Base-by-base conservation (phyloP, 1,140 invertebrate genomes). In the Drosophila elegans region DNA sequence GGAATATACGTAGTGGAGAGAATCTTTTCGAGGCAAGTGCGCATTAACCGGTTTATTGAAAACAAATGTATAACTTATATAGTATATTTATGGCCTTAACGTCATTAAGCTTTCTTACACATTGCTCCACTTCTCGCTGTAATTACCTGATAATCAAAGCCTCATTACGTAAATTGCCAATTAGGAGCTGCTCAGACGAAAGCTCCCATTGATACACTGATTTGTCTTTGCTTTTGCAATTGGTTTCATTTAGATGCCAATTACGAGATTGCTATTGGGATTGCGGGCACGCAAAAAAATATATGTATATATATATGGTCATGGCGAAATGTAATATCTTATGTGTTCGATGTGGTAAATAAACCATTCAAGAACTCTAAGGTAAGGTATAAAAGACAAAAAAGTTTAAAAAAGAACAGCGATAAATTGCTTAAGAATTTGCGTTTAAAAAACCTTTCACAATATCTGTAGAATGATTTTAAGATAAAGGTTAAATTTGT, bases 91-190 rank as follows among this genome's bases (percentile, higher is more conserved):
- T 63, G 48, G 45, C 32, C 54, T 80, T 71, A 45, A 61, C 78
- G 78, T 80, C 78, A 81, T 77, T 51, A 48, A 27, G 57, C 69
- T 56, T 78, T 75, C 59, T 63, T 67, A 21, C 61, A 53, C 51
- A 75, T 45, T 84, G 80, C 64, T 62, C 76, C 53, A 83, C 44
- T 83, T 83, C 13, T 34, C 71, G 57, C 57, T 11, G 38, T 57
- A 77, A 81, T 82, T 81, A 49, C 64, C 48, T 49, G 63, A 57
- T 48, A 84, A 64, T 68, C 53, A 72, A 51, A 62, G 57, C 21
- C 51, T 68, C 60, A 82, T 83, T 71, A 75, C 79, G 41, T 54
- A 80, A 83, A 77, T 84, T 84, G 80, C 29, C 72, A 84, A 83
- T 77, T 78, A 80, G 46, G 59, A 38, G 62, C 57, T 61, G 36